Conservation (phyloP, 2,797 vertebrate species). For the Girardinus metallicus region DNA sequence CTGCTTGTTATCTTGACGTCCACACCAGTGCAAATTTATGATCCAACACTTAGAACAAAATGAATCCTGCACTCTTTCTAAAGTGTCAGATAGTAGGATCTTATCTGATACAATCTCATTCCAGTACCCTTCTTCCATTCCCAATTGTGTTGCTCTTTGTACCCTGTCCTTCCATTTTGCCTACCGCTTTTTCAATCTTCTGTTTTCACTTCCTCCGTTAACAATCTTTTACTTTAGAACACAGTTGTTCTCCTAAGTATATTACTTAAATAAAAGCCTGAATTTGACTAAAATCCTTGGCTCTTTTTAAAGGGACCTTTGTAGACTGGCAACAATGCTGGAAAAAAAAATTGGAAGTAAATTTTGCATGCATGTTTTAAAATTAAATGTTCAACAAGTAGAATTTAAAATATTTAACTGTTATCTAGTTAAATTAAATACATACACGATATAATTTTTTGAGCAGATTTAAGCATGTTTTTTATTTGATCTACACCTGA, state of each 20-base stretch:
- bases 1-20: slow-evolving; percentile 50
- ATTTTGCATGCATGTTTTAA: too few species aligned
- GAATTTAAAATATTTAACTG: not conserved
- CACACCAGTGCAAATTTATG: slow-evolving; percentile 40
- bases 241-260: slow-evolving; percentile 23
- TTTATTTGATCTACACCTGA: not conserved
- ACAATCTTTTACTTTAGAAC: not conserved
- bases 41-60: slow-evolving; percentile 41
- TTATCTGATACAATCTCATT: slow-evolving; percentile 40
- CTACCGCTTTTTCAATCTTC: slow-evolving; percentile 3
- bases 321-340: not conserved
- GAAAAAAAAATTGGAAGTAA: not conserved
- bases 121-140: slow-evolving; percentile 3
- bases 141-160: slow-evolving; percentile 11
- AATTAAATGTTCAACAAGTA: not conserved
- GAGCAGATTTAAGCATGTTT: not conserved
- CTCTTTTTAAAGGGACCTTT: not conserved
- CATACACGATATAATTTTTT: not conserved
- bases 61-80: slow-evolving; percentile 24
- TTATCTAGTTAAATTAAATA: not conserved
- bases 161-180: slow-evolving; percentile 3
- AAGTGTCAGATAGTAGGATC: slow-evolving; percentile 28
- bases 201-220: not conserved
- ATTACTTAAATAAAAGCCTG: not conserved
- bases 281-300: not conserved